These are phyloP conservation scores for Paguma larvata DNA, from an alignment of 2,797 vertebrate genomes.

Conservation along the genomic window DNA sequence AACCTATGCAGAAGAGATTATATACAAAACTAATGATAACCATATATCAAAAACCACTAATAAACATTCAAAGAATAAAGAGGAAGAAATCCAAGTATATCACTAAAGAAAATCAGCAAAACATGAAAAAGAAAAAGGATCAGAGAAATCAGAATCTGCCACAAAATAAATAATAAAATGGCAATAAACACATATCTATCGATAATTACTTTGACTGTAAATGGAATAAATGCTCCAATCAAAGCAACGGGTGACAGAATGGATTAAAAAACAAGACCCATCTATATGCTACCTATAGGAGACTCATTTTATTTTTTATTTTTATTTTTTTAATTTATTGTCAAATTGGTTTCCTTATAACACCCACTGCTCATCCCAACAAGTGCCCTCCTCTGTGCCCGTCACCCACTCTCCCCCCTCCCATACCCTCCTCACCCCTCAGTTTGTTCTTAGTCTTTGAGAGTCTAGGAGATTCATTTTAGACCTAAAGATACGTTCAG, in stretches of 20 bases:
- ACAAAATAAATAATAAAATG: not conserved
- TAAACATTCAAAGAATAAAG: not conserved
- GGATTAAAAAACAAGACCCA: not conserved
- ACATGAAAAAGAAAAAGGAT: not conserved
- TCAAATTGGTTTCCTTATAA: no score
- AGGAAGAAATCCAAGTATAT: not conserved
- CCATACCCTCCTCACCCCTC: no score
- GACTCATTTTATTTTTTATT: not conserved
- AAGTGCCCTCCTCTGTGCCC: no score
- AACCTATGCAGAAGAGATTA: not conserved
- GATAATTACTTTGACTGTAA: not conserved
- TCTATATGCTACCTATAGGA: not conserved
- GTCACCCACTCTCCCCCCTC: no score
- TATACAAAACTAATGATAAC: not conserved
- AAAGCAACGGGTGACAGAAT: not conserved
- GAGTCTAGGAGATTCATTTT: not conserved
- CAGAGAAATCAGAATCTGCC: not conserved
- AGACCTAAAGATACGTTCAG: not conserved
- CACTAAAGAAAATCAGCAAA: not conserved
- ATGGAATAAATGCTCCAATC: not conserved
- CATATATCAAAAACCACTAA: not conserved
- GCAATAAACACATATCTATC: not conserved
- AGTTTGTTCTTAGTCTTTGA: no score
- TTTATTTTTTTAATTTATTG: no score
- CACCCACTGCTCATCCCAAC: no score